phyloP scores from a whole-genome alignment of 1,140 invertebrate species.

The Gonioctena quinquepunctata region DNA sequence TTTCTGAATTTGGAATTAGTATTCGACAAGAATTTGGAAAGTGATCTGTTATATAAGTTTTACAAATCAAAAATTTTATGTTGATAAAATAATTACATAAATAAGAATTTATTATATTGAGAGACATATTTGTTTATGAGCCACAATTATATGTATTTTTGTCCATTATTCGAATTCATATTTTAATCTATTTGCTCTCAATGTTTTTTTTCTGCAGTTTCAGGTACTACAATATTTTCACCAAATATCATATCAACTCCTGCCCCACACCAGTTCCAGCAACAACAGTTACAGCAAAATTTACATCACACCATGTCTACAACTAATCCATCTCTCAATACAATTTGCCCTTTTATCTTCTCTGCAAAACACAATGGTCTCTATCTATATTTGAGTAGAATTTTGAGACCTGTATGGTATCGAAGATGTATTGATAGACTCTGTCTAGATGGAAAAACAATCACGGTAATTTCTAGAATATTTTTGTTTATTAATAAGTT shows the following conservation, averaged over 20 bases:
- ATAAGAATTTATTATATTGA: no score
- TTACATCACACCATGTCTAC: constrained; percentile 3
- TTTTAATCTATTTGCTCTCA: no score
- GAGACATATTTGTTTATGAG: no score
- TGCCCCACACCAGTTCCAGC: constrained; percentile 28
- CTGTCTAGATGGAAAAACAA: constrained; percentile 61
- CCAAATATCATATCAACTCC: constrained; percentile 52
- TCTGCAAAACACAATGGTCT: constrained; percentile 92
- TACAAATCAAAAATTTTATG: no score
- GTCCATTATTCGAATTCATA: no score
- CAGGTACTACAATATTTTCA: constrained; percentile 38
- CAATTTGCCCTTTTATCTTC: constrained; percentile 58
- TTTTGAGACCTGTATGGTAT: constrained; percentile 83
- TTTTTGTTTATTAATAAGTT: no score
- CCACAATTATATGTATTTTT: no score
- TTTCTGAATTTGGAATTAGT: no score
- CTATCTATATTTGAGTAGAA: constrained; percentile 86
- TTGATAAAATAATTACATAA: no score
- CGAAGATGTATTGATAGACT: constrained; percentile 71
- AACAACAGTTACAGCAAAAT: not conserved
- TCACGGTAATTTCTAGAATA: constrained; percentile 65
- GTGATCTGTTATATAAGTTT: no score
- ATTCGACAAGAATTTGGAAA: no score
- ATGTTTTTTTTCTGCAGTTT: constrained; percentile 29
- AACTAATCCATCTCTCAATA: constrained; percentile 22